Percentiles rank a stretch among this genome's conserved stretches.
phyloP scores from a whole-genome alignment of 2,797 vertebrate genomes.

The Ceryle rudis region DNA sequence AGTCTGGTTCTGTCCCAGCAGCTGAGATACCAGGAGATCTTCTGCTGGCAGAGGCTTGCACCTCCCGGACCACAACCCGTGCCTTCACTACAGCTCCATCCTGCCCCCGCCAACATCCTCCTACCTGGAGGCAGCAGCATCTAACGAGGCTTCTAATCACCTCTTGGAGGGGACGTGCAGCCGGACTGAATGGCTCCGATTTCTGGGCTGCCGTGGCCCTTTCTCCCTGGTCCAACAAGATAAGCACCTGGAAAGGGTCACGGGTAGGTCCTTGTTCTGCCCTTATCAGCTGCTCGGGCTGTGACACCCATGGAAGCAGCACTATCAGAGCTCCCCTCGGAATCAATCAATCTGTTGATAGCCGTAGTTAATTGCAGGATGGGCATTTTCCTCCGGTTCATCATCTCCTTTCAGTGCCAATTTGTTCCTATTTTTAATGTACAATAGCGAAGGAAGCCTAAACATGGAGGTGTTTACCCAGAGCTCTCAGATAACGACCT shows the following conservation, averaged over 20 bases:
- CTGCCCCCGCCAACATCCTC: background rate
- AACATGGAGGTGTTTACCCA: background rate
- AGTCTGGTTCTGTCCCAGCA: too few species aligned
- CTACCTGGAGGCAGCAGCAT: fast-evolving
- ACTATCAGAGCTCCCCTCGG: background rate
- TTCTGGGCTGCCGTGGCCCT: background rate
- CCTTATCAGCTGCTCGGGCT: background rate
- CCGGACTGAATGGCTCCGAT: background rate
- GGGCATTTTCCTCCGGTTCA: background rate
- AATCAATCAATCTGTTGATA: background rate
- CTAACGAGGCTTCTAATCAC: fast-evolving
- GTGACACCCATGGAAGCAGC: background rate
- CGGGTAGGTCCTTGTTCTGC: background rate
- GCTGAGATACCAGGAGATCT: background rate
- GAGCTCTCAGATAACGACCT: background rate
- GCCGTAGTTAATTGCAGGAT: background rate
- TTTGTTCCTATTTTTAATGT: background rate
- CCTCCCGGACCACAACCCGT: background rate
- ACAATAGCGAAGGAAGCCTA: background rate
- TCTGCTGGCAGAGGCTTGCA: background rate
- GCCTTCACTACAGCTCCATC: background rate
- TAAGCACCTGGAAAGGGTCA: background rate
- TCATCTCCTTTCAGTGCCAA: background rate
- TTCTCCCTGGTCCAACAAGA: fast-evolving
- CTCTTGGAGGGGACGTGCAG: background rate